Base-by-base conservation (phyloP, 1,140 invertebrate species). In the Meloidogyne hapla region DNA sequence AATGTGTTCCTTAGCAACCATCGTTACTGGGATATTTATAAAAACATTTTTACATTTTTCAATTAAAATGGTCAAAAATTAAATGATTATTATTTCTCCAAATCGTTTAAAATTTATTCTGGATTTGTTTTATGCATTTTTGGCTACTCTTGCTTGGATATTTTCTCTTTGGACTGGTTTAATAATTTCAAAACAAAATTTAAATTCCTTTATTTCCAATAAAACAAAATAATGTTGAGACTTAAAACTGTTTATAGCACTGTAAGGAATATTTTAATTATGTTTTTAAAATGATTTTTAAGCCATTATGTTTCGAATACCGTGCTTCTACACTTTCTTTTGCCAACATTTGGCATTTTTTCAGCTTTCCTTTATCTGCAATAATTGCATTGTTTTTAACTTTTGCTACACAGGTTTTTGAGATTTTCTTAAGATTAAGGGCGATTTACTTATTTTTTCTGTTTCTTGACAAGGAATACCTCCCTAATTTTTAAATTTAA, bases 41-140 rank as follows among this genome's bases (percentile, higher is more conserved):
- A 18, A 48, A 5, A 18, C 4, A 48, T 9, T 1, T 56, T 56
- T n/a, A 21, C 48, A 8, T 0, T n/a, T 56, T 21, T 56, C n/a
- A 5, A n/a, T n/a, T 21, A 56, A 5, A n/a, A 56, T 56, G n/a
- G n/a, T 18, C n/a, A 4, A n/a, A 56, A 8, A 56, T 6, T 56
- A 21, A 56, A 56, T 56, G 48, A 5, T 48, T 48, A 23, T 56
- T 48, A 38, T 56, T 38, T 56, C 48, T n/a, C 18, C 48, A 56
- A 18, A 56, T n/a, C 4, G 48, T 56, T 21, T 56, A n/a, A 21
- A n/a, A 56, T 56, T 56, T 56, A n/a, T 56, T 56, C 48, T 56
- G n/a, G 48, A 56, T 56, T n/a, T 56, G 48, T 56, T 56, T n/a
- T 56, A 56, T 56, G 48, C 48, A n/a, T 56, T 18, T 56, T 56